Conservation (phyloP, 2,888 invertebrate genomes). For the Carterocephalus palaemon region DNA sequence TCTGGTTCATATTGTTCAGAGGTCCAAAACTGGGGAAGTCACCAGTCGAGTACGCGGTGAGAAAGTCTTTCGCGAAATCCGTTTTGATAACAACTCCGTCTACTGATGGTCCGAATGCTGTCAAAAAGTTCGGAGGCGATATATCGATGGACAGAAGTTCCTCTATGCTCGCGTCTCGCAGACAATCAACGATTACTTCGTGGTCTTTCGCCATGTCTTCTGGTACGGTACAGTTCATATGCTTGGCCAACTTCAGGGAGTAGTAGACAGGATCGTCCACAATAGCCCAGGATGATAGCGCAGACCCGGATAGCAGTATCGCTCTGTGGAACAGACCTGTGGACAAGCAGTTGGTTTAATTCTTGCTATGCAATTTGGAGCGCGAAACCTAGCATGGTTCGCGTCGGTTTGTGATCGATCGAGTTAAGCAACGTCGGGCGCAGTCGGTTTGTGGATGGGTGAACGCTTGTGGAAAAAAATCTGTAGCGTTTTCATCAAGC, state of each 20-base stretch:
- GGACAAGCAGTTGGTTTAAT: too few species aligned
- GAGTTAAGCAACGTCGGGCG: too few species aligned
- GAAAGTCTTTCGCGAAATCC: slow-evolving; percentile 88
- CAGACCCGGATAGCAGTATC: slow-evolving; percentile 91
- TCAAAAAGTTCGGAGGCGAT: slow-evolving; percentile 88
- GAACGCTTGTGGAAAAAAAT: too few species aligned
- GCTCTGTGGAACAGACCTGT: slow-evolving; percentile 92
- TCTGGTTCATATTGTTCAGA: slow-evolving; percentile 74
- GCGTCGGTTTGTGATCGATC: too few species aligned
- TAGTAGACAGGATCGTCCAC: slow-evolving; percentile 92
- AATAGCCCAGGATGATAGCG: slow-evolving; percentile 92
- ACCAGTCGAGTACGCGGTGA: slow-evolving; percentile 83
- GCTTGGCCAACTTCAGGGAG: slow-evolving; percentile 87
- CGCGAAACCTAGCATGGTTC: too few species aligned
- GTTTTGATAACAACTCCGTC: slow-evolving; percentile 96
- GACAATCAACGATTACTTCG: slow-evolving; percentile 90
- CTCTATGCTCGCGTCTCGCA: slow-evolving; percentile 86
- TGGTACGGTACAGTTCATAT: slow-evolving; percentile 89
- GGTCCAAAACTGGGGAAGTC: slow-evolving; percentile 82
- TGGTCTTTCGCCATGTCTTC: slow-evolving; percentile 89
- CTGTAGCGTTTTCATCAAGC: too few species aligned
- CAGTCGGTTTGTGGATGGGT: too few species aligned
- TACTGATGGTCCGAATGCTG: slow-evolving; percentile 94
- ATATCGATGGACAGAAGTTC: slow-evolving; percentile 87
- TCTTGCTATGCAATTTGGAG: too few species aligned